Evolutionary conservation across 1,140 invertebrate species (phyloP), one percentile per base, ranked within the genome.

Genomic region (Lasioglossum albipes): DNA sequence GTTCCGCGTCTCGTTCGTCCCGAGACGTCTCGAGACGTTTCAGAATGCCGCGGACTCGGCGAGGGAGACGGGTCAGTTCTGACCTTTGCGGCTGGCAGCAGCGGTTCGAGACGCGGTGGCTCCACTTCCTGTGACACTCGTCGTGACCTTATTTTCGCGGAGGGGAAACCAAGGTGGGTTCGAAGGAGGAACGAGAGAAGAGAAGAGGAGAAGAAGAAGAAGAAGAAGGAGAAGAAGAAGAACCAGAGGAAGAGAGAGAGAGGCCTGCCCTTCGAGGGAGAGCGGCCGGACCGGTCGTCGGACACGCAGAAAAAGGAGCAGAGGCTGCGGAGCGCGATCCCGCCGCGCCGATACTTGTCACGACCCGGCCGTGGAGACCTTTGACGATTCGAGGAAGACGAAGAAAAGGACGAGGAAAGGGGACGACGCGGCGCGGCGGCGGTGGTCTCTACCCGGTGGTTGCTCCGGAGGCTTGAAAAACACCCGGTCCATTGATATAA

Each of bases 401-500:
- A 69, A 78, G 80, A 84, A 84, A 72, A 72, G 79, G 74, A 49
- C 0, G n/a, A 16, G 59, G 81, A 62, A 36, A 31, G 52, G 49
- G 64, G 66, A 80, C 65, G 69, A 65, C 16, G 27, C 27, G 69
- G 67, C 16, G 27, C 27, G 27, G 27, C 27, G 69, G 67, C 16
- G 52, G 20, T 5, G 20, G 13, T 20, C 16, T 20, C 16, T 20
- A 16, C 16, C 0, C 20, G n/a, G 18, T n/a, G n/a, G 57, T 20
- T n/a, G 57, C 20, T n/a, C n/a, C 18, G 57, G 6, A 9, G 69
- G 68, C 76, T 67, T 76, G 73, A 82, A 87, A 85, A 86, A 84
- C 78, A 78, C 62, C 64, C 22, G 10, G 68, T 62, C 81, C 86
- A 91, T 91, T 91, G 87, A 90, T 89, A 85, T 83, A 85, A 82